Evolutionary conservation across 2,888 invertebrate species (phyloP), one percentile per base, ranked within the genome.

Genomic region (Palloptera scutellata): DNA sequence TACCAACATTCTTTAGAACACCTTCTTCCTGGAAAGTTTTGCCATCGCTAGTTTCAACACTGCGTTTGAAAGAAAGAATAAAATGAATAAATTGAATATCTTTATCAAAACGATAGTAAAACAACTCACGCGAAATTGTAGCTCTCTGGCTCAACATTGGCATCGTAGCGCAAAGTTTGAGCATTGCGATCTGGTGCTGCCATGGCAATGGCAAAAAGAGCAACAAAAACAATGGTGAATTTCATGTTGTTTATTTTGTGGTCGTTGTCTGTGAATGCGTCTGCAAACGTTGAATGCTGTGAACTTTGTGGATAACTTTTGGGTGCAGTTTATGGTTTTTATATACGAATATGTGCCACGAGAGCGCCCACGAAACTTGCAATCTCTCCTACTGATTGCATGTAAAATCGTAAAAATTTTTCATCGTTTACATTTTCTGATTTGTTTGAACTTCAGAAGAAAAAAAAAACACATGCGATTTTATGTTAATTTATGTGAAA

Each of bases 101-200:
- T 13, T 13, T 12, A 9, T 0, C 40, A 13, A 19, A 12, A 15
- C n/a, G n/a, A 73, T 17, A 11, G 10, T 48, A 8, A 8, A 12
- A 5, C 3, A 19, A 85, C 88, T 87, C 84, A 89, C 89, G 85
- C 85, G 76, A 88, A 89, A 68, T 87, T 83, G 75, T 88, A 89
- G 75, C 87, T 87, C 73, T 88, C 87, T 73, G 70, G 67, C 64
- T 68, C 66, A 4, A 73, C 74, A 15, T 69, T 66, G 15, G 70
- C 64, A 13, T 70, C 70, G 1, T 45, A 61, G 43, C 20, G 67
- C 15, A 72, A 13, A 11, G 12, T 60, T 53, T 70, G 20, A 10
- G 30, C 67, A 59, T 69, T 65, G 6, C 58, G 48, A n/a, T 17
- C 61, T 5, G 70, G 70, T 12, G 73, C 73, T 53, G 72, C 73